Base-by-base conservation (phyloP, 2,797 vertebrate genomes). In the Naso thynnoides region DNA sequence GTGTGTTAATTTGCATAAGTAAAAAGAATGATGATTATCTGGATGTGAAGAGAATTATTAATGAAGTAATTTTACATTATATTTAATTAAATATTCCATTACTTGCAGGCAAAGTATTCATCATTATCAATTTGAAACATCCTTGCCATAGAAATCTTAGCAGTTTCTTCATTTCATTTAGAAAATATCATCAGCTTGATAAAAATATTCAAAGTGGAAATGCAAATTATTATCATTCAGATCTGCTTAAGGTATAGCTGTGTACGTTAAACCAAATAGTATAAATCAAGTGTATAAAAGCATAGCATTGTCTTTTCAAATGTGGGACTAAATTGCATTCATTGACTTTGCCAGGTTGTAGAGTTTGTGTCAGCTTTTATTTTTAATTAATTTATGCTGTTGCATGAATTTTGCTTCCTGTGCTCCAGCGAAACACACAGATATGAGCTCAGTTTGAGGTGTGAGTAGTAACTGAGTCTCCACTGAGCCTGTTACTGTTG, bases 401-500 rank as follows among this genome's bases (percentile, higher is more conserved):
- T 9, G 36, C 21, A 18, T 9, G 19, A 52, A 27, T 55, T 58
- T 33, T 68, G 61, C 49, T 18, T 45, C 18, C 14, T 42, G 16
- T 54, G 44, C 45, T 64, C 49, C 29, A 55, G 33, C 54, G 47
- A 53, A 50, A 23, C 11, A 38, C 15, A 8, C 48, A 50, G 36
- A 26, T n/a, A n/a, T 2, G 29, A 50, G 70, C 47, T 73, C 65
- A 65, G 64, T 78, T 23, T 38, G 71, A 78, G 58, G 45, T 62
- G 52, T 50, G 41, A 48, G 53, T 45, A 4, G 47, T 64, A 45
- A 19, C 38, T 27, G 6, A 41, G 54, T 60, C 50, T 79, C 66
- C 58, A 15, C 47, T 31, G 57, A 76, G 68, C 48, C 54, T 31
- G 69, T 56, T 81, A 52, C 73, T 80, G 31, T 64, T 78, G 75